Conservation (phyloP, 1,140 invertebrate species). For the Lordiphosa collinella region DNA sequence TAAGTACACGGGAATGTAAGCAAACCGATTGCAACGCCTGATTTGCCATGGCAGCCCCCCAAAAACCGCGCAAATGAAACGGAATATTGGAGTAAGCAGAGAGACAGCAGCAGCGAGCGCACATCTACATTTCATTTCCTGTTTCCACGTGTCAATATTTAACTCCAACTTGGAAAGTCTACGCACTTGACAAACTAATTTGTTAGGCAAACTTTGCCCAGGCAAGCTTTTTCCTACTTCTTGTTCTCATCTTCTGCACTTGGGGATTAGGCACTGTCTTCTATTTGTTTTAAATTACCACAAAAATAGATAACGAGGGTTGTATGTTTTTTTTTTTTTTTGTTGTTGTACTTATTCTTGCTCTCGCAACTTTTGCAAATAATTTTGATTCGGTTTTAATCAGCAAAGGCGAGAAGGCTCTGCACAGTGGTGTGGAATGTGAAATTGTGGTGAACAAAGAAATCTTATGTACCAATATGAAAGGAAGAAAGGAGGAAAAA, state of each 20-base stretch:
- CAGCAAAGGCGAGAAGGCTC: conserved; percentile 35
- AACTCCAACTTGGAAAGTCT: conserved; percentile 25
- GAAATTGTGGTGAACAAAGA: too few species aligned
- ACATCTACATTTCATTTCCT: conserved; percentile 65
- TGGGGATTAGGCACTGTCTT: conserved; percentile 33
- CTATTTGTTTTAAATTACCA: conserved; percentile 78
- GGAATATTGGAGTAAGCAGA: conserved; percentile 43
- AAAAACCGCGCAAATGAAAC: conserved; percentile 58
- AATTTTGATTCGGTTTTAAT: conserved; percentile 78
- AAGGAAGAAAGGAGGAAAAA: too few species aligned
- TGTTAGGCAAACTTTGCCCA: conserved; percentile 63
- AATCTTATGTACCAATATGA: too few species aligned
- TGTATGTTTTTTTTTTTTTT: conserved; percentile 24
- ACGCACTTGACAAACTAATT: conserved; percentile 75
- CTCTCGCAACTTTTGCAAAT: conserved; percentile 51
- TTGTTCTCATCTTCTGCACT: background rate
- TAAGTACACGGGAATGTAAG: conserved; percentile 38
- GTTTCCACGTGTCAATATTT: conserved; percentile 46
- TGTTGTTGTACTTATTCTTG: conserved; percentile 28
- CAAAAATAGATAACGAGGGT: conserved; percentile 69
- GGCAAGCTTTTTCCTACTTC: conserved; percentile 16
- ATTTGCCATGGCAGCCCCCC: conserved; percentile 15
- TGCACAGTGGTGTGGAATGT: too few species aligned
- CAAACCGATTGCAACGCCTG: conserved; percentile 28
- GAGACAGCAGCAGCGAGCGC: conserved; percentile 1